Conservation (phyloP, 2,888 invertebrate genomes). For the Parnassius mnemosyne region DNA sequence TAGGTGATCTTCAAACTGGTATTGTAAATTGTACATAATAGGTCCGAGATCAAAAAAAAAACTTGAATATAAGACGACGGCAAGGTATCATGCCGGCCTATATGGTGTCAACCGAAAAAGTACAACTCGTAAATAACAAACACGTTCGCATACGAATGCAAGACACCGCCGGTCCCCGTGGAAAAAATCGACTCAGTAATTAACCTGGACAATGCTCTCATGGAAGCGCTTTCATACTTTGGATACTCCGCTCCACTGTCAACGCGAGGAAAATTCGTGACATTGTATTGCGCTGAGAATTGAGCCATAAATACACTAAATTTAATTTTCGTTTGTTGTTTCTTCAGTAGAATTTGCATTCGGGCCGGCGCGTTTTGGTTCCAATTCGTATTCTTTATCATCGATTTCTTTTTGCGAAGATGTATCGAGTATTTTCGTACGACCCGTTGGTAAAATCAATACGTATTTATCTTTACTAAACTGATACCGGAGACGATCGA, state of each 20-base stretch:
- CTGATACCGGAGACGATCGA: slow-evolving; percentile 15
- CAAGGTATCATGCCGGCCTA: slow-evolving; percentile 27
- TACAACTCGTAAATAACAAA: slow-evolving; percentile 71
- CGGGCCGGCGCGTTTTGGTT: slow-evolving; percentile 1
- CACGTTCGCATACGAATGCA: slow-evolving; percentile 51
- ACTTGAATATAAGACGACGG: slow-evolving; percentile 2
- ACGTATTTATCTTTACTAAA: slow-evolving; percentile 8
- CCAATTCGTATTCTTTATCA: background rate
- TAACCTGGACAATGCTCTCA: slow-evolving; percentile 57
- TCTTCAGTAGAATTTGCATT: slow-evolving; percentile 11
- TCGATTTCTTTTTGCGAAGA: background rate
- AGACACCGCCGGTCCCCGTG: slow-evolving; percentile 44
- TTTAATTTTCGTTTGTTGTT: slow-evolving; percentile 50
- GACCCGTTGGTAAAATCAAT: slow-evolving; percentile 4
- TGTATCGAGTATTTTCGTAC: slow-evolving; percentile 7
- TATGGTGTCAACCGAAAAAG: slow-evolving; percentile 69
- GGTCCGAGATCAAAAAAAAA: slow-evolving; percentile 12
- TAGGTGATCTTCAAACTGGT: slow-evolving; percentile 4
- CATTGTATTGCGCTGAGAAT: slow-evolving; percentile 58
- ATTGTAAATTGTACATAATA: slow-evolving; percentile 15
- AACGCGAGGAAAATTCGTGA: slow-evolving; percentile 56
- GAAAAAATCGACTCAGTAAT: slow-evolving; percentile 63
- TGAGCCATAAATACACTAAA: slow-evolving; percentile 75
- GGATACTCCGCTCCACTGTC: slow-evolving; percentile 46
- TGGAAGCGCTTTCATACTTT: slow-evolving; percentile 51